Evolutionary conservation across 2,113 vertebrate species (phyloP), one percentile per base, ranked within the genome.

Genomic region (Hippocampus abdominalis): DNA sequence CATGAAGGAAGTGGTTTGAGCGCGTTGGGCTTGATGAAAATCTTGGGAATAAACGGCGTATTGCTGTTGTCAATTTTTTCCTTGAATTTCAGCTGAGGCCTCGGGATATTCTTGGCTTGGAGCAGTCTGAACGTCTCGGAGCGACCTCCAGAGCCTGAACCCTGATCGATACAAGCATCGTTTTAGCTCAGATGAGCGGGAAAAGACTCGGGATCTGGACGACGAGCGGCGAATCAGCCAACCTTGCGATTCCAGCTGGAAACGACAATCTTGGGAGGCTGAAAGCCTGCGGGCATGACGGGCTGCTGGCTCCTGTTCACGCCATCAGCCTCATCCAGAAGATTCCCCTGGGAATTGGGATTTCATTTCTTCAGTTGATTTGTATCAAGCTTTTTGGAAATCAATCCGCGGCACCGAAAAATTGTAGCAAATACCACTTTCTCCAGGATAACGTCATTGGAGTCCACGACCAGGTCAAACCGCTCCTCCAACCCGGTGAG

Each of bases 171-270:
- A 61, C 61, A 76, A 66, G 25, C 15, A 51, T 18, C 8, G 56
- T 69, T 71, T 66, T 62, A 23, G 11, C 56, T 65, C 70, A 59
- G 62, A 42, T 62, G 44, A 54, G 25, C 51, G 29, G 15, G 20
- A 40, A 67, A 32, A 77, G 29, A 9, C 20, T 3, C 5, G 5
- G 32, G 5, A 29, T 36, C 70, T 8, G 2, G 48, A 51, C 3
- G 20, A 68, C 0, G 23, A 67, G 51, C 73, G 74, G 54, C 70
- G 71, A 68, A 74, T 68, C 73, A 32, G 25, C 90, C 89, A 78
- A 98, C 97, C 95, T 94, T 98, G 13, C 96, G 94, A 90, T 99
- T 99, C 97, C 97, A 99, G 90, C 96, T 98, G 80, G 97, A 99
- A 78, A 99, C 61, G 0, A 99, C 89, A 0, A 94, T 95, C 89